Evolutionary conservation across 2,888 invertebrate genomes (phyloP), one percentile per base, ranked within the genome.

Genomic region (Sclerodermus sp.): DNA sequence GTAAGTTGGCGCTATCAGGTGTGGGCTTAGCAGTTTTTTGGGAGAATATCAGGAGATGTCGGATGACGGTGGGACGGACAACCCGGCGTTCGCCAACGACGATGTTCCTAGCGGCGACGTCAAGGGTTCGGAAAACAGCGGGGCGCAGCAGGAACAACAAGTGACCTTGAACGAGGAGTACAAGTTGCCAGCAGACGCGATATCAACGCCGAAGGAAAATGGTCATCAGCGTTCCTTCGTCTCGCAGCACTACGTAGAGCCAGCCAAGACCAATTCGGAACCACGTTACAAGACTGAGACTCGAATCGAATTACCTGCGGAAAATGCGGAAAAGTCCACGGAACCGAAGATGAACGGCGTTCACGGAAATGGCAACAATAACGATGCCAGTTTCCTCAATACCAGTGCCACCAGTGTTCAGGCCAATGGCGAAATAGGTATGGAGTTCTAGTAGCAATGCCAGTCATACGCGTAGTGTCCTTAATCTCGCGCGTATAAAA

Each of bases 351-450:
- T 66, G 49, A 77, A 76, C 58, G 77, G 76, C 23, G 61, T 75
- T 37, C 66, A 76, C 51, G 71, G 71, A 29, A 77, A 76, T 51
- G 74, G 75, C 43, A 77, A 76, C 54, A 76, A 76, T 47, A 76
- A 76, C 49, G 77, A 77, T 40, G 73, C 71, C 45, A 76, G 77
- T 58, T 77, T 77, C 53, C 73, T 77, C 51, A 76, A 77, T 49
- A 73, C 69, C 34, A 77, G 71, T 47, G 65, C 68, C 32, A 62
- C 70, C n/a, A 77, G 73, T 58, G 65, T 71, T 46, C 74, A 72
- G 45, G 62, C 65, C 45, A 74, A 64, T 40, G 60, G 61, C 66
- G 30, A 55, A 12, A 12, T 34, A n/a, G 34, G 34, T 34, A 9
- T n/a, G n/a, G 23, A 23, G 23, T 8, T 8, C 23, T 8, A 23